Conservation (phyloP, 2,113 vertebrate species). For the Spheniscus mendiculus region DNA sequence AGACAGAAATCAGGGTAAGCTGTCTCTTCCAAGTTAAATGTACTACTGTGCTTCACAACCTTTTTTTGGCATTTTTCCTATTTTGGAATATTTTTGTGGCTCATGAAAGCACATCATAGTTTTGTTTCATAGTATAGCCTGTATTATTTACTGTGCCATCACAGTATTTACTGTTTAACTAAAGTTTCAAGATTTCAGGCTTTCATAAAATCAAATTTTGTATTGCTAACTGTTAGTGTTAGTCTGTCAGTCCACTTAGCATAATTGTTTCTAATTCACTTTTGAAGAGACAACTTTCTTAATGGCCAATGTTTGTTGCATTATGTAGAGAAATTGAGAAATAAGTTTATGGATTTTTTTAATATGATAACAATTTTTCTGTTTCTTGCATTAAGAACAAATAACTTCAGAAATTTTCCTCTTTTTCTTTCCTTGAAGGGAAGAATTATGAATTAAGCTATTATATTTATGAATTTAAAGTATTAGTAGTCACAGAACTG, state of each 20-base stretch:
- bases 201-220: background rate
- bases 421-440: background rate
- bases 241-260: background rate
- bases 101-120: background rate
- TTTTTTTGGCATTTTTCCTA: background rate
- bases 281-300: background rate
- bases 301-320: background rate
- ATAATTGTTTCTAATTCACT: background rate
- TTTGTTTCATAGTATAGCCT: background rate
- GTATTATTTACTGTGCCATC: background rate
- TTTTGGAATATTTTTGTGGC: background rate
- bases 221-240: background rate
- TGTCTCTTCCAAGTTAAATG: background rate
- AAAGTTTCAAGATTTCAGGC: background rate
- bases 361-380: background rate
- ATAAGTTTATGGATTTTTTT: background rate
- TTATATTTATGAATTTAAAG: background rate
- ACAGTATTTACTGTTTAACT: background rate
- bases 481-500: background rate
- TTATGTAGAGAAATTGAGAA: background rate
- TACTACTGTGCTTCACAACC: background rate
- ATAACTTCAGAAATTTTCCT: background rate
- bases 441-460: background rate
- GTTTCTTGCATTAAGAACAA: background rate
- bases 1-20: constrained; percentile 87